A percentile compares a stretch with the other conserved stretches of the same genome.
These are phyloP conservation scores for Rhinatrema bivittatum DNA, from an alignment of 2,797 vertebrate species.

Conservation along the genomic window DNA sequence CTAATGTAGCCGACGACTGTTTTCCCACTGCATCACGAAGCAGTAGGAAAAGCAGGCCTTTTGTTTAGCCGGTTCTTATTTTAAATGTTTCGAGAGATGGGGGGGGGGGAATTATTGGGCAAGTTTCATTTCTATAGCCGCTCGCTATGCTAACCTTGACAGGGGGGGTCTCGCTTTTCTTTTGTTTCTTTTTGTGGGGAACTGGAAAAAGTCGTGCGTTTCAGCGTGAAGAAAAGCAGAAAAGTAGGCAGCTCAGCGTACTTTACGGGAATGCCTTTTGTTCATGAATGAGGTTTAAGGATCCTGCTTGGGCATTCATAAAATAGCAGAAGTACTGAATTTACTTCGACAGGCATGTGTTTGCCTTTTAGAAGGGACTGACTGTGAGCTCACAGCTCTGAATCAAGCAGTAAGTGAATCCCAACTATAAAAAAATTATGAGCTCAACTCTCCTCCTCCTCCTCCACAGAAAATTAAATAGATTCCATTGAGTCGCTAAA, in stretches of 20 bases:
- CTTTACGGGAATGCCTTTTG: no score
- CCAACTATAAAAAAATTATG: no score
- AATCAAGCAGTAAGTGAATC: no score
- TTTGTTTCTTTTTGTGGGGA: neutral
- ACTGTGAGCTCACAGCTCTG: neutral
- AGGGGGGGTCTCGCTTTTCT: slow-evolving; percentile 1
- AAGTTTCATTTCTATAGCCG: neutral
- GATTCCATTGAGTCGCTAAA: no score
- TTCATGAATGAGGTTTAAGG: no score
- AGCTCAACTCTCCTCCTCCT: neutral
- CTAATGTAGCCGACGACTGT: slow-evolving; percentile 28
- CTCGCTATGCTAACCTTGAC: slow-evolving; percentile 1
- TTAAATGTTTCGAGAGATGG: slow-evolving; percentile 6
- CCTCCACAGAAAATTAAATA: neutral
- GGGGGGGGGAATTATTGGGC: neutral
- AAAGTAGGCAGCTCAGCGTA: no score
- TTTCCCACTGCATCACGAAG: slow-evolving; percentile 29
- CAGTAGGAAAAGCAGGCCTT: slow-evolving; percentile 23
- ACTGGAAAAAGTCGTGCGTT: no score
- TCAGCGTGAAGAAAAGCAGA: no score
- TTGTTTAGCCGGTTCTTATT: slow-evolving; percentile 26
- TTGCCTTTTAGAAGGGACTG: no score
- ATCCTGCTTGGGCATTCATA: no score
- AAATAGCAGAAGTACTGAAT: no score
- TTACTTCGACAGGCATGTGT: no score